phyloP scores from a whole-genome alignment of 2,888 invertebrate species.

The Hedya salicella region DNA sequence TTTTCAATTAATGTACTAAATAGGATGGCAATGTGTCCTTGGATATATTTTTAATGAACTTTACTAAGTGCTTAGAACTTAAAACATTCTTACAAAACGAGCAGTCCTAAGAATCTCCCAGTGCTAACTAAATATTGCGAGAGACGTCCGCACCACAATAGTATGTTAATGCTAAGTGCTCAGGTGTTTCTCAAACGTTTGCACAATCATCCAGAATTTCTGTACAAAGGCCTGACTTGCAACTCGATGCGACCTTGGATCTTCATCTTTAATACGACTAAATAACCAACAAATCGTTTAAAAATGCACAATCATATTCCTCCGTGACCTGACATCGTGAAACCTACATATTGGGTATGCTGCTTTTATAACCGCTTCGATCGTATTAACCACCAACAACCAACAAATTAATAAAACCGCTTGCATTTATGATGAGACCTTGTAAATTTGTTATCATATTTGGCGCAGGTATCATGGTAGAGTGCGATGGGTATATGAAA shows the following conservation, averaged over 20 bases:
- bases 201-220: conserved; percentile 26
- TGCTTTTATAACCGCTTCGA: neutral
- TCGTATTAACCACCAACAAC: too few species aligned
- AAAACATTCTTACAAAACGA: conserved; percentile 1
- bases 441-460: too few species aligned
- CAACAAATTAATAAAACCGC: too few species aligned
- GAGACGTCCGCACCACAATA: conserved; percentile 23
- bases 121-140: conserved; percentile 16
- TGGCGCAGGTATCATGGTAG: too few species aligned
- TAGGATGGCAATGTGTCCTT: too few species aligned
- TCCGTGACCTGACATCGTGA: neutral
- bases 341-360: neutral
- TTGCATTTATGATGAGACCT: too few species aligned
- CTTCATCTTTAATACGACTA: neutral
- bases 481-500: too few species aligned
- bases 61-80: neutral
- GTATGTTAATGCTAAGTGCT: conserved; percentile 26
- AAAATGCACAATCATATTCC: conserved; percentile 14
- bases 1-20: too few species aligned
- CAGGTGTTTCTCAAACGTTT: conserved; percentile 26
- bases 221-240: conserved; percentile 1
- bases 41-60: too few species aligned
- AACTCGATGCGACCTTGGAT: conserved; percentile 30
- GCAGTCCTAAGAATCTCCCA: neutral
- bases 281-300: conserved; percentile 17